Evolutionary conservation across 2,888 invertebrate species (phyloP).

Genomic region (Abrostola tripartita): DNA sequence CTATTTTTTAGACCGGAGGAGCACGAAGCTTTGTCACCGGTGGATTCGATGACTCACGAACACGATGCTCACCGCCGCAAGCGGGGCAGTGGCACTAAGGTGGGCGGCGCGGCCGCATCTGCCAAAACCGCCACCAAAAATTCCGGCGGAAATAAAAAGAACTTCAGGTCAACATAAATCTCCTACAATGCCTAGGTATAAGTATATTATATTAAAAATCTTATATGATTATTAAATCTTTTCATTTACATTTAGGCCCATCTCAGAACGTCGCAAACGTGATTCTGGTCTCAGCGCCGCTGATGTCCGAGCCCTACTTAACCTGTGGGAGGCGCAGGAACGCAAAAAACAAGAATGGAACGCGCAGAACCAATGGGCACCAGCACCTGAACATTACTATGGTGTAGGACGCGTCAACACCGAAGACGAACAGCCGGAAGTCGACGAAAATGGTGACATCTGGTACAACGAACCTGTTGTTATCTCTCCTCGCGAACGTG

Average conservation of each 20-base stretch:
- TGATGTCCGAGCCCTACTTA: slow-evolving; percentile 88
- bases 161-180: slow-evolving; percentile 77
- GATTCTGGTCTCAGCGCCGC: slow-evolving; percentile 89
- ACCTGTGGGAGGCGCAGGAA: slow-evolving; percentile 89
- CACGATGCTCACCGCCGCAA: slow-evolving; percentile 78
- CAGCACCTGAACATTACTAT: slow-evolving; percentile 75
- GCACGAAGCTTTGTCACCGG: slow-evolving; percentile 72
- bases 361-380: slow-evolving; percentile 76
- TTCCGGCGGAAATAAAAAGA: slow-evolving; percentile 83
- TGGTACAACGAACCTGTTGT: slow-evolving; percentile 89
- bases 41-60: slow-evolving; percentile 74
- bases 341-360: slow-evolving; percentile 86
- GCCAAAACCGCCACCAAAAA: slow-evolving; percentile 84
- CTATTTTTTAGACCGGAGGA: slow-evolving; percentile 73
- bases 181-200: slow-evolving; percentile 48
- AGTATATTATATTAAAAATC: slow-evolving; percentile 40
- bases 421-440: slow-evolving; percentile 85
- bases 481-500: slow-evolving; percentile 79
- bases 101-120: slow-evolving; percentile 82
- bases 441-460: slow-evolving; percentile 86
- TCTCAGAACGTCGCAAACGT: slow-evolving; percentile 87
- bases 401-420: slow-evolving; percentile 72
- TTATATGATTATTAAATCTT: slow-evolving; percentile 45
- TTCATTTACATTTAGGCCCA: slow-evolving; percentile 70
- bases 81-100: slow-evolving; percentile 82